Evolutionary conservation across 2,888 invertebrate genomes (phyloP).

Genomic region (Seira sanloemensis): DNA sequence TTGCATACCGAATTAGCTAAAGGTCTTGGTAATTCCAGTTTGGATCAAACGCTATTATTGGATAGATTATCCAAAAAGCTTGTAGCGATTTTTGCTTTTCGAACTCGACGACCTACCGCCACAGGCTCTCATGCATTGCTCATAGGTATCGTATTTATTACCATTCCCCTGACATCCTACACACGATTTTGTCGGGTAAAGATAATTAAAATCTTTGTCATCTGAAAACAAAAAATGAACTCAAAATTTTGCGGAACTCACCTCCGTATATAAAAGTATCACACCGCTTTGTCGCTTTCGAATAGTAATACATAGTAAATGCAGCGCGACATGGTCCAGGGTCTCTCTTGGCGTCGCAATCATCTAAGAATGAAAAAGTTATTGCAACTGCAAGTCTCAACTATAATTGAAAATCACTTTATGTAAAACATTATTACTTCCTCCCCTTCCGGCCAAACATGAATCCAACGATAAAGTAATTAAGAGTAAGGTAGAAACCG

Average conservation of each 20-base stretch:
- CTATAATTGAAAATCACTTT: not conserved
- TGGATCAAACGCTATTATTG: not conserved
- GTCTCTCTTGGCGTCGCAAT: not conserved
- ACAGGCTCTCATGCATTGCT: not conserved
- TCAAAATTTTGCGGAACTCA: not conserved
- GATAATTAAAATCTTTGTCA: not conserved
- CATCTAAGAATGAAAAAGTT: not conserved
- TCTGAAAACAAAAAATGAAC: not conserved
- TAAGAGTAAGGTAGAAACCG: not conserved
- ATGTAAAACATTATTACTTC: not conserved
- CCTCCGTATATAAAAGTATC: conserved; percentile 19
- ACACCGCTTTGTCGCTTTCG: not conserved
- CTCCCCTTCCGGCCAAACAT: not conserved
- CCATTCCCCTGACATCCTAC: not conserved
- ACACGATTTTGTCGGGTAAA: too few relatives aligned
- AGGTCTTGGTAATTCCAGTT: not conserved
- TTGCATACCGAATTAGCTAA: not conserved
- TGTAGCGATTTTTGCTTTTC: not conserved
- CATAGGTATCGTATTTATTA: not conserved
- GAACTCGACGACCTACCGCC: too few relatives aligned
- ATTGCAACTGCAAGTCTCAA: not conserved
- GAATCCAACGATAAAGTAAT: not conserved
- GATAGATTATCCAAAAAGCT: not conserved
- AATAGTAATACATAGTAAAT: not conserved
- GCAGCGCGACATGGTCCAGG: not conserved